Percentiles rank a stretch among this genome's conserved stretches.
Conservation (phyloP, 2,797 vertebrate species). For the Cyclopterus lumpus region DNA sequence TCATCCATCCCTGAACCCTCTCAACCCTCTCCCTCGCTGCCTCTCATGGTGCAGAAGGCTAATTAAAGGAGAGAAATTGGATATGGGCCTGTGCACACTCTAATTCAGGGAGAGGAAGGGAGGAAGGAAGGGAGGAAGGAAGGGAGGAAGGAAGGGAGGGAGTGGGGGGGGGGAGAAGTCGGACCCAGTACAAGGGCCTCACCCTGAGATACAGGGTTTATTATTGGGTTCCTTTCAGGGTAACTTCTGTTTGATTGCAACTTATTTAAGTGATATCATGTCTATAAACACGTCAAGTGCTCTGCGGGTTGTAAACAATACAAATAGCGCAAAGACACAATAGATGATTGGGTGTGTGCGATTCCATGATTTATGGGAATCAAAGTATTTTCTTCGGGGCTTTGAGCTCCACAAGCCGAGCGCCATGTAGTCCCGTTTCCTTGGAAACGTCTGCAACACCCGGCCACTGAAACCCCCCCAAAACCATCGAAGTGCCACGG, state of each 20-base stretch:
- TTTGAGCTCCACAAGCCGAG: too few relatives aligned
- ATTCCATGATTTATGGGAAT: too few relatives aligned
- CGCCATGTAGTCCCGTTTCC: too few relatives aligned
- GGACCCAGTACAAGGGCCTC: conserved; percentile 48
- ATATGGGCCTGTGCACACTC: conserved; percentile 77
- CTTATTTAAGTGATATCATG: not conserved
- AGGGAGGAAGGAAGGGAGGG: too few relatives aligned
- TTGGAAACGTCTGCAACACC: too few relatives aligned
- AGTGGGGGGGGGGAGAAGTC: conserved; percentile 22
- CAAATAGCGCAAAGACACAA: too few relatives aligned
- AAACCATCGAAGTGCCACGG: too few relatives aligned
- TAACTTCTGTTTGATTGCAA: not conserved
- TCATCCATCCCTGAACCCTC: conserved; percentile 47
- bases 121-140: not conserved
- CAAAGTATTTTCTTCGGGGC: too few relatives aligned
- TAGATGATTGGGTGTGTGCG: too few relatives aligned
- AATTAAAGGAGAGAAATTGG: conserved; percentile 85
- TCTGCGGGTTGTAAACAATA: too few relatives aligned
- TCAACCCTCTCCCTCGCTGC: conserved; percentile 52
- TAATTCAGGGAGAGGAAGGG: conserved; percentile 63
- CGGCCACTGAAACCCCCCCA: too few relatives aligned
- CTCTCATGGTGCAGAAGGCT: conserved; percentile 60
- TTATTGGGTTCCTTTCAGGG: not conserved
- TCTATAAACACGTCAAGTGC: too few relatives aligned
- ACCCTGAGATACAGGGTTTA: not conserved